Evolutionary conservation across 1,140 invertebrate species (phyloP).

Genomic region (Caerostris darwini): DNA sequence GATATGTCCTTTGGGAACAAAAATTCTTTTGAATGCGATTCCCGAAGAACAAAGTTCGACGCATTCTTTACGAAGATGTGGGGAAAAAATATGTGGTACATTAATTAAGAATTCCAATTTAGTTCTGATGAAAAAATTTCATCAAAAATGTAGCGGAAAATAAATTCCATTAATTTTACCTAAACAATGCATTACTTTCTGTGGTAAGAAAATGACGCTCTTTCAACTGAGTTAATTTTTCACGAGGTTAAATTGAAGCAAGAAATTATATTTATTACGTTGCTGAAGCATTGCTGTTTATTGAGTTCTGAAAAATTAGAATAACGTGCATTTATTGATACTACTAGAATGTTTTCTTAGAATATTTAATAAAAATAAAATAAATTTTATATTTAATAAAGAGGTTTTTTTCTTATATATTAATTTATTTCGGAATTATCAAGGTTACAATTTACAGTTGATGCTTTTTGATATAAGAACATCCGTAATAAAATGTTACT

Average conservation of each 20-base stretch:
- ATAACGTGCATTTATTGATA: no score
- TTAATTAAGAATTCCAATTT: constrained; percentile 39
- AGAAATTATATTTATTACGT: not conserved
- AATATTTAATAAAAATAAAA: no score
- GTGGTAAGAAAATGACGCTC: not conserved
- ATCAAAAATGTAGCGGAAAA: not conserved
- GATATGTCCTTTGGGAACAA: not conserved
- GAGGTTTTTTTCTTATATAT: no score
- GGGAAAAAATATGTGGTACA: not conserved
- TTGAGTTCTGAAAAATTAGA: no score
- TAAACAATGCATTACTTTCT: not conserved
- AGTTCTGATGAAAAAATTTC: constrained; percentile 17
- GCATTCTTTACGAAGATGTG: not conserved
- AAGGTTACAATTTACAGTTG: no score
- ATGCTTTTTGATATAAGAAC: no score
- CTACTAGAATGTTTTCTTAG: no score
- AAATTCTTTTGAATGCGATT: not conserved
- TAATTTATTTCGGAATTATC: no score
- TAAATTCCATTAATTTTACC: constrained; percentile 5
- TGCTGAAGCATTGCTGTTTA: no score
- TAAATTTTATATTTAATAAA: no score
- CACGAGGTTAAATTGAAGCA: not conserved
- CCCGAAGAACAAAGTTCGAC: not conserved
- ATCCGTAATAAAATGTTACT: no score
- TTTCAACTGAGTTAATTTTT: not conserved